Conservation (phyloP, 2,888 invertebrate genomes). For the Andrena chrysosceles region DNA sequence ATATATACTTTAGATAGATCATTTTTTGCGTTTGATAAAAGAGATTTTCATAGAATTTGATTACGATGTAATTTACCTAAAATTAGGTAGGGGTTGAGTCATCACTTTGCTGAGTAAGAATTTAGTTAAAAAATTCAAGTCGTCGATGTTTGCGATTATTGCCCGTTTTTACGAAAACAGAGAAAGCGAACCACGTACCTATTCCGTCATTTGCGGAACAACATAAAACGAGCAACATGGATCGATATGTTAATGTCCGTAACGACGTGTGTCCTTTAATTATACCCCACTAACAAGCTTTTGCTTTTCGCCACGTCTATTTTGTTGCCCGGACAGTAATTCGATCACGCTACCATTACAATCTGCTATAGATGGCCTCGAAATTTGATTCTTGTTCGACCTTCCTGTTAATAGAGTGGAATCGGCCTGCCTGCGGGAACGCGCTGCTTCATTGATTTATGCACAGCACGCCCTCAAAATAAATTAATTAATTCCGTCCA, state of each 20-base stretch:
- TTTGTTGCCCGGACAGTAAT: slow-evolving; percentile 37
- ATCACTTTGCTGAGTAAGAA: background rate
- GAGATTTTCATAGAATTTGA: too few relatives aligned
- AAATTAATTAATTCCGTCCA: slow-evolving; percentile 24
- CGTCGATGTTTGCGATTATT: too few relatives aligned
- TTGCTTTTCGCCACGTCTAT: slow-evolving; percentile 24
- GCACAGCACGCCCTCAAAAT: background rate
- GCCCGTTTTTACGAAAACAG: too few relatives aligned
- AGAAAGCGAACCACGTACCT: background rate
- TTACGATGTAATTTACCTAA: too few relatives aligned
- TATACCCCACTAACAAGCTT: slow-evolving; percentile 31
- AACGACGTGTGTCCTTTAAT: slow-evolving; percentile 48
- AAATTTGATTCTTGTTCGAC: slow-evolving; percentile 37
- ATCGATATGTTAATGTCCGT: slow-evolving; percentile 54
- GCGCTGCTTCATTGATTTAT: slow-evolving; percentile 13
- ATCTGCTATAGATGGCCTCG: slow-evolving; percentile 31
- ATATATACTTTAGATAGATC: too few relatives aligned
- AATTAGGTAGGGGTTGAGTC: too few relatives aligned
- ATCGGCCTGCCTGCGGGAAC: background rate
- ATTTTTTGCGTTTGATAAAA: too few relatives aligned
- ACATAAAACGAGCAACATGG: slow-evolving; percentile 17
- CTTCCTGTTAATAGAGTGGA: slow-evolving; percentile 22
- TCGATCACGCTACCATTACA: slow-evolving; percentile 33
- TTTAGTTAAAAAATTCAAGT: background rate
- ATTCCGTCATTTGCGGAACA: background rate